Evolutionary conservation across 2,113 vertebrate species (phyloP), one percentile per base, ranked within the genome.

Genomic region (Synchiropus splendidus): DNA sequence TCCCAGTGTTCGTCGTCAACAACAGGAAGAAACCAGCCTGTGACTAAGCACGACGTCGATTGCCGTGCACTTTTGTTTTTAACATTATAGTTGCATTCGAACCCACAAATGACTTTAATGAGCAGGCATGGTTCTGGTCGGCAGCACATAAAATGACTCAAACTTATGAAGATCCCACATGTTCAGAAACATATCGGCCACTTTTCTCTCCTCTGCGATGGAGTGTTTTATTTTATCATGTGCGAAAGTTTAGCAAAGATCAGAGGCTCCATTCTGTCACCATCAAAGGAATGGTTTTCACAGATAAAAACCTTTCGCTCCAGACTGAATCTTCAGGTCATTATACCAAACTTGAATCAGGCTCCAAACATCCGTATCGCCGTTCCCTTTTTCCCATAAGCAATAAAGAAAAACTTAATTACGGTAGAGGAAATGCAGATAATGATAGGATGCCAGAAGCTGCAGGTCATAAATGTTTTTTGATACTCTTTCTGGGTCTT

Each of bases 331-430:
- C 71, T 69, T 76, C 54, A 53, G 57, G 50, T 68, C 61, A 79
- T 77, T 67, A 76, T 55, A 33, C 70, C 34, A 45, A 60, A 61
- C 71, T 79, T 80, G 80, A 80, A 83, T 81, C 76, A 60, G 50
- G 55, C 49, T 68, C 54, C 68, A 82, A 83, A 76, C 78, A 77
- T 75, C 70, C 65, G 71, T 67, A 62, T 54, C 49, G 64, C 57
- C 42, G 36, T 58, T 63, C 64, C 69, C 54, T 64, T 27, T 61
- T 82, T 78, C 79, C 79, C 79, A 79, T 83, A 77, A 76, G 69
- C 71, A 81, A 81, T 82, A 78, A 79, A 81, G 66, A 51, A 72
- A 66, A 77, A 54, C 48, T 45, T 79, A 84, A 85, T 85, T 81
- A 84, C 52, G 68, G 68, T 55, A 38, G 60, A 67, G 72, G 46